These are phyloP conservation scores for Dermatemys mawii DNA, from an alignment of 2,113 vertebrate genomes.

Conservation along the genomic window DNA sequence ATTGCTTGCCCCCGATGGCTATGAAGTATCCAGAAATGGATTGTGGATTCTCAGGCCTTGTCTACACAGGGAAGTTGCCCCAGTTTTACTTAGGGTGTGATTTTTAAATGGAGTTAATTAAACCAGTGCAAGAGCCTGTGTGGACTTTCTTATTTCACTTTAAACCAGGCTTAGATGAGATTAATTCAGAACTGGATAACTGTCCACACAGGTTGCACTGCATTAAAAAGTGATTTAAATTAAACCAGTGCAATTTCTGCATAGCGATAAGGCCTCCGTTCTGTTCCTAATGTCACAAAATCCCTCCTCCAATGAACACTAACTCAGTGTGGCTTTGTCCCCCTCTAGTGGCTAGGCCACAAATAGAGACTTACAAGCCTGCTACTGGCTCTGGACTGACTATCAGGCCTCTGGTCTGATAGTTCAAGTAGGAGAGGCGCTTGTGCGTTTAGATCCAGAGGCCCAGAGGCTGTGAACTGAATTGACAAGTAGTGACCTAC, in stretches of 20 bases:
- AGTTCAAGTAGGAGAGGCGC: neutral
- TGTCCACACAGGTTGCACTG: neutral
- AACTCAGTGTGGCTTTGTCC: neutral
- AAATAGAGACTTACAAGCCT: neutral
- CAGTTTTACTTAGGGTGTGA: neutral
- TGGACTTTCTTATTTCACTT: neutral
- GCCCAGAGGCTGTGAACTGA: neutral
- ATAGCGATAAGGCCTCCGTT: neutral
- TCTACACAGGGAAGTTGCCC: neutral
- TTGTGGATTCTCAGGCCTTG: neutral
- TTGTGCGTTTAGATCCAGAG: neutral
- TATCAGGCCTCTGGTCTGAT: neutral
- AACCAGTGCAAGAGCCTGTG: neutral
- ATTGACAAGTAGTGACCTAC: neutral
- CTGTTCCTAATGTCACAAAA: neutral
- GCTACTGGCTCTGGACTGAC: neutral
- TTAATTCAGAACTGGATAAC: neutral
- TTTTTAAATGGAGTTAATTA: neutral
- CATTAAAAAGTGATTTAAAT: neutral
- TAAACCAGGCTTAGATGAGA: neutral
- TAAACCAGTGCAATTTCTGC: neutral
- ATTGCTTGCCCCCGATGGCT: neutral
- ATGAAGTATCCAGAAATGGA: neutral
- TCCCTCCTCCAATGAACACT: neutral
- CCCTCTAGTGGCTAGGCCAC: neutral